These are phyloP conservation scores for Lochmaea capreae DNA, from an alignment of 2,888 invertebrate species.

Conservation along the genomic window DNA sequence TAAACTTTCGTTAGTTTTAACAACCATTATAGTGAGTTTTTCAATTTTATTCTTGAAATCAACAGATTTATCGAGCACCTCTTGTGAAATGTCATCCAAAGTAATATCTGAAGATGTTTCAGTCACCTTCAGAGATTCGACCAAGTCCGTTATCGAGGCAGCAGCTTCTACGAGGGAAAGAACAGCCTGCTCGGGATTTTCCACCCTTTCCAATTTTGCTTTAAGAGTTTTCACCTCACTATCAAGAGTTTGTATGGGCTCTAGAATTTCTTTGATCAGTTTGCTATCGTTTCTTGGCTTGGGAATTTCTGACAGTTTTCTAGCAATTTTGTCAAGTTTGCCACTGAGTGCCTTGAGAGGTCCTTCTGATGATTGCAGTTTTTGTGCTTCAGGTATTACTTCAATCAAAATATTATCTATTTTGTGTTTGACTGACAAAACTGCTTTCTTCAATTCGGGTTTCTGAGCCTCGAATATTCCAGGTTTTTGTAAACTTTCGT, in stretches of 20 bases:
- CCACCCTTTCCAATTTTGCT: conserved; percentile 35
- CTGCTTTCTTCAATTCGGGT: conserved; percentile 36
- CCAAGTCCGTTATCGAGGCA: conserved; percentile 24
- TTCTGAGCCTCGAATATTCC: conserved; percentile 35
- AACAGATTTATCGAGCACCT: conserved; percentile 9
- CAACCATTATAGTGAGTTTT: conserved; percentile 26
- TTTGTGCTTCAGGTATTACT: conserved; percentile 5
- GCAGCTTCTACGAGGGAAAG: conserved; percentile 44
- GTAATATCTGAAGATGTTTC: conserved; percentile 1
- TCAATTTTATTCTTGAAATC: conserved; percentile 25
- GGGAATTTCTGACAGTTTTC: conserved; percentile 13
- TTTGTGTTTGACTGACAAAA: conserved; percentile 16
- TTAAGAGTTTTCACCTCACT: conserved; percentile 30
- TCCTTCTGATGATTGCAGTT: conserved; percentile 14
- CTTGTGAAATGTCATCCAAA: conserved; percentile 27
- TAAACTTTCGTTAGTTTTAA: conserved; percentile 21
- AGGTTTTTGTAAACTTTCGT: conserved; percentile 25
- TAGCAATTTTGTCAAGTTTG: conserved; percentile 22
- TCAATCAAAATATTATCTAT: background rate
- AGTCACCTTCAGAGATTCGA: background rate
- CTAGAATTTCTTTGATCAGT: conserved; percentile 8
- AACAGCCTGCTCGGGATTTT: conserved; percentile 40
- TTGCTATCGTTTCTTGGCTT: conserved; percentile 8
- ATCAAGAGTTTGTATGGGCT: no score
- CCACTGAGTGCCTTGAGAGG: conserved; percentile 28